Evolutionary conservation across 2,113 vertebrate species (phyloP), one percentile per base, ranked within the genome.

Genomic region (Mirounga angustirostris): DNA sequence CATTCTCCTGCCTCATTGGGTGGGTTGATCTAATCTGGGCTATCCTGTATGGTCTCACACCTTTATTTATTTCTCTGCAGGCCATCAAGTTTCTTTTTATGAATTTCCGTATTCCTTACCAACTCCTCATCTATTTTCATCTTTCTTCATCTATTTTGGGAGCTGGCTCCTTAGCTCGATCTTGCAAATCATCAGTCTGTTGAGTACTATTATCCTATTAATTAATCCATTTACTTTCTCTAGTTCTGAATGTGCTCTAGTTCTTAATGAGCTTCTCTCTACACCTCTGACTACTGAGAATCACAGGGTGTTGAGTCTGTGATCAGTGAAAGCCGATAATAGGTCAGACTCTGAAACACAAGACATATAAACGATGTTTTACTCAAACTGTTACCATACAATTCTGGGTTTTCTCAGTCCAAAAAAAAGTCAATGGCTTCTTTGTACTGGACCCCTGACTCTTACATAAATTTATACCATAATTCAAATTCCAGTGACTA

Each of bases 251-350:
- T 4, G n/a, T 63, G 11, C 4, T 36, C 40, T 33, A 6, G 7
- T 56, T 33, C 36, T 26, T 7, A 40, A 7, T 21, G 16, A 58
- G 8, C 22, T 33, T 13, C 4, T 80, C 11, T 13, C 5, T 80
- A 22, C 79, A 71, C 12, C 16, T 71, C 22, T 11, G 4, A 24
- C 18, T 80, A 9, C 16, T 24, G 9, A 52, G 40, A 69, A 63
- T 63, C 22, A 46, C 14, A 40, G 52, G 11, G 54, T 13, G 7
- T 43, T 81, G 21, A 56, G 7, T 28, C 33, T 65, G 5, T 85
- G 33, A 30, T 33, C 22, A 11, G 65, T 7, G n/a, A 40, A 43
- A 69, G 40, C 0, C 1, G 1, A n/a, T 0, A 1, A 9, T 40
- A 61, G 21, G 3, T 54, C 33, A 21, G 46, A 24, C 4, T 58